These are phyloP conservation scores for Adelphocoris suturalis DNA, from an alignment of 2,888 invertebrate genomes.

Conservation along the genomic window DNA sequence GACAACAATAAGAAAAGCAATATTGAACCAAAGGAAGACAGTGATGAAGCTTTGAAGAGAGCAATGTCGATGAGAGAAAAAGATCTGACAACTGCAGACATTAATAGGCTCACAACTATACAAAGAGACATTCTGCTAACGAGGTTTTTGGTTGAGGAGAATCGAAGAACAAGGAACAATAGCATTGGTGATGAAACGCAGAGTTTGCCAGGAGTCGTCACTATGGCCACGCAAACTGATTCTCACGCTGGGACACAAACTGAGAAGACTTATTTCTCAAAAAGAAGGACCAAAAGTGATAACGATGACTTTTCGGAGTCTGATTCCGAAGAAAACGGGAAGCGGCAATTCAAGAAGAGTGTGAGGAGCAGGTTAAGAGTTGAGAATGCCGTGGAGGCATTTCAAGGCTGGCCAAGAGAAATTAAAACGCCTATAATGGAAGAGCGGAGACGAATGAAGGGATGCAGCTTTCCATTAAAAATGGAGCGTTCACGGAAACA, in stretches of 20 bases:
- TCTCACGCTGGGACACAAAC: constrained; percentile 91
- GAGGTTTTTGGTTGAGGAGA: constrained; percentile 77
- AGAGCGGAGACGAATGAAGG: constrained; percentile 76
- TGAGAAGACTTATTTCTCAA: constrained; percentile 81
- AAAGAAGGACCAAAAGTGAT: constrained; percentile 87
- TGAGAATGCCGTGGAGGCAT: constrained; percentile 64
- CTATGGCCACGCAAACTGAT: constrained; percentile 90
- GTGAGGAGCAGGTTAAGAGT: constrained; percentile 68
- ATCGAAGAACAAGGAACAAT: constrained; percentile 77
- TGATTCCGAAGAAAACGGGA: constrained; percentile 75
- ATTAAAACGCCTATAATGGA: constrained; percentile 78
- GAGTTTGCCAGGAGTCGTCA: constrained; percentile 87
- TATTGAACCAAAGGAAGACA: constrained; percentile 67
- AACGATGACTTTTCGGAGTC: constrained; percentile 80
- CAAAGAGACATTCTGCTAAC: constrained; percentile 76
- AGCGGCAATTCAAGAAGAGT: constrained; percentile 69
- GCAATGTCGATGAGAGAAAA: constrained; percentile 73
- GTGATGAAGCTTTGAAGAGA: constrained; percentile 73
- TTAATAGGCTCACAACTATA: constrained; percentile 75
- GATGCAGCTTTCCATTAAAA: constrained; percentile 64
- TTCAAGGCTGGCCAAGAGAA: constrained; percentile 72
- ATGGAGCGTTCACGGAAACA: constrained; percentile 72
- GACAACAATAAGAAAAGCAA: constrained; percentile 57
- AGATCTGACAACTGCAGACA: constrained; percentile 75
- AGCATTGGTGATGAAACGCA: constrained; percentile 84